A percentile compares a stretch with the other conserved stretches of the same genome.
These are phyloP conservation scores for Gambelia wislizenii DNA, from an alignment of 2,797 vertebrate genomes.

Conservation along the genomic window DNA sequence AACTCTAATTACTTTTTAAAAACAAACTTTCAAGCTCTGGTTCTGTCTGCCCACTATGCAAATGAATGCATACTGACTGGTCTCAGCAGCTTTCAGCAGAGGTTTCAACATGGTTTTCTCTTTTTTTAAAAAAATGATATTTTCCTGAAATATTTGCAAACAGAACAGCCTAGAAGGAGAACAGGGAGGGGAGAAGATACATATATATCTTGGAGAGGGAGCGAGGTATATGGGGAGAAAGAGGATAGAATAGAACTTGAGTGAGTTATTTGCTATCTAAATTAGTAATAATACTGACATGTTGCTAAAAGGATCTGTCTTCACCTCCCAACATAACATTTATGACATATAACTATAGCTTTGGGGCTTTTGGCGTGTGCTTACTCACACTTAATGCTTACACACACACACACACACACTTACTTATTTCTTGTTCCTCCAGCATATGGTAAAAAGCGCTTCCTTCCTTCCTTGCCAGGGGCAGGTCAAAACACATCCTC, in stretches of 20 bases:
- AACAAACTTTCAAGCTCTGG: too few relatives aligned
- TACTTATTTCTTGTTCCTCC: not conserved
- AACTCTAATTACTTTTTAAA: too few relatives aligned
- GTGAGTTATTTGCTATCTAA: slow-evolving; percentile 26
- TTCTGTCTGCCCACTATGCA: too few relatives aligned
- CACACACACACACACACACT: not conserved
- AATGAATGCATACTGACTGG: too few relatives aligned
- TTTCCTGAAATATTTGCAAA: not conserved
- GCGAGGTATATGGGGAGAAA: not conserved
- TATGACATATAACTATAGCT: slow-evolving; percentile 7
- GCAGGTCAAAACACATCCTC: not conserved
- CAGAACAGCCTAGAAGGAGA: not conserved
- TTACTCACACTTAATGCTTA: not conserved
- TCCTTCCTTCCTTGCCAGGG: not conserved
- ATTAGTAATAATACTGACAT: slow-evolving; percentile 21
- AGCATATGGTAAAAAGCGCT: not conserved
- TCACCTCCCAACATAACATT: slow-evolving; percentile 15
- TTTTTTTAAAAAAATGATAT: too few relatives aligned
- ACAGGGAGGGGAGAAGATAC: not conserved
- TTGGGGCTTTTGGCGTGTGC: slow-evolving; percentile 22
- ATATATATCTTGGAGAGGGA: too few relatives aligned
- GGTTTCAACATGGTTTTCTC: too few relatives aligned
- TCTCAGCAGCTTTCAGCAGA: too few relatives aligned
- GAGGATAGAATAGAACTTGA: not conserved
- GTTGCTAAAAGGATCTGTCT: slow-evolving; percentile 29